These are phyloP conservation scores for Eupristina koningsbergeri DNA, from an alignment of 1,140 invertebrate species.

Conservation along the genomic window DNA sequence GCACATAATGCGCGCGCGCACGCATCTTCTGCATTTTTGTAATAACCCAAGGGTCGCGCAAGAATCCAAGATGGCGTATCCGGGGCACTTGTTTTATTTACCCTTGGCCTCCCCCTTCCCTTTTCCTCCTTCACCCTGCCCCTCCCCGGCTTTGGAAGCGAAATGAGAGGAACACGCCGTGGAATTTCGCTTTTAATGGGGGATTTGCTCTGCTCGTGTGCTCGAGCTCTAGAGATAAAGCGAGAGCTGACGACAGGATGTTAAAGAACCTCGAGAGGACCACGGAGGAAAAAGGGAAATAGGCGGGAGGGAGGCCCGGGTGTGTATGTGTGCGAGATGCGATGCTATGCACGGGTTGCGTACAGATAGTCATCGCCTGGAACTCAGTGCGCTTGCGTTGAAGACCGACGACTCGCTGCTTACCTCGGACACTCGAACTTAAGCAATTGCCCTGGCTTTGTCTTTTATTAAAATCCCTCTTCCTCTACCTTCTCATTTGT, in stretches of 20 bases:
- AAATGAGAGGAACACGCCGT: slow-evolving; percentile 62
- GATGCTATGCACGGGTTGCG: slow-evolving; percentile 33
- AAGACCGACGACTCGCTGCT: slow-evolving; percentile 13
- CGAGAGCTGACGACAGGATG: slow-evolving; percentile 52
- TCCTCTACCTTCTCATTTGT: background rate
- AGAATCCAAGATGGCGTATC: slow-evolving; percentile 71
- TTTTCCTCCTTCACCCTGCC: background rate
- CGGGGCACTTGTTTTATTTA: slow-evolving; percentile 65
- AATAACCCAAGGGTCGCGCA: slow-evolving; percentile 69
- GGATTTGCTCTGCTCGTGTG: slow-evolving; percentile 58
- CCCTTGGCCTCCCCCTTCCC: background rate
- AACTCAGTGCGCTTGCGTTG: slow-evolving; percentile 6
- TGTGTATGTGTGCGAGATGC: slow-evolving; percentile 11
- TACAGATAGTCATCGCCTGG: slow-evolving; percentile 38
- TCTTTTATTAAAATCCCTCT: background rate
- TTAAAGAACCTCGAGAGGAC: slow-evolving; percentile 41
- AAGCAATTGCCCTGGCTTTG: background rate
- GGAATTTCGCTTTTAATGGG: slow-evolving; percentile 73
- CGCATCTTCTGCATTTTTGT: slow-evolving; percentile 71
- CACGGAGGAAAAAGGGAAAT: background rate
- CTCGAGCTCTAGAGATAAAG: slow-evolving; percentile 36
- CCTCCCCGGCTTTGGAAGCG: slow-evolving; percentile 52
- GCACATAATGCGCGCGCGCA: slow-evolving; percentile 57
- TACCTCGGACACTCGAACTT: too few species aligned
- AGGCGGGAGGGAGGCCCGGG: background rate